Conservation (phyloP, 2,113 vertebrate genomes). For the Oplegnathus fasciatus region DNA sequence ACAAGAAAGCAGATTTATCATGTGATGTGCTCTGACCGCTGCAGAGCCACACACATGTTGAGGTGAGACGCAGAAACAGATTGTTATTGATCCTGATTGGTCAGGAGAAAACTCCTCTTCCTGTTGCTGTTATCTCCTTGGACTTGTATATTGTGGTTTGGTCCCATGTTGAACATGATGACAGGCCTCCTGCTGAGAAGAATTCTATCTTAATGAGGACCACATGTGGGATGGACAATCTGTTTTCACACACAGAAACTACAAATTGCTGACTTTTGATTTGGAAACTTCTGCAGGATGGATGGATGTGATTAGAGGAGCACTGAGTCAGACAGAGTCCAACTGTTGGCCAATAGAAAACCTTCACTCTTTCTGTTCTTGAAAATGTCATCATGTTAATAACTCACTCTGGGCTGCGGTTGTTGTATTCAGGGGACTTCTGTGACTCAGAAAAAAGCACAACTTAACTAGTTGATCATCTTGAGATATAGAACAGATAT, state of each 20-base stretch:
- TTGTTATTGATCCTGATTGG: neutral
- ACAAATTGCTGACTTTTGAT: slow-evolving; percentile 32
- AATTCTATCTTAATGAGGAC: neutral
- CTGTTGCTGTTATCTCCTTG: neutral
- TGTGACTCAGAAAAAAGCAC: neutral
- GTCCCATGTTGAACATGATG: neutral
- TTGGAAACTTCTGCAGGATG: slow-evolving; percentile 11
- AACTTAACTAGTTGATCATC: neutral
- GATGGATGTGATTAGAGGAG: slow-evolving; percentile 9
- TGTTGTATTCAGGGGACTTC: neutral
- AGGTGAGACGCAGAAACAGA: neutral
- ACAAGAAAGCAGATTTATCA: too few relatives aligned
- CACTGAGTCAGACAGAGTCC: neutral
- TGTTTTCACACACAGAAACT: neutral
- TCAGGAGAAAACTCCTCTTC: neutral
- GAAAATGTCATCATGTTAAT: neutral
- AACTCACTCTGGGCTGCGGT: neutral
- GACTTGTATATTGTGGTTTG: slow-evolving; percentile 7
- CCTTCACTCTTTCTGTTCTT: neutral
- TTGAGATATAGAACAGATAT: neutral
- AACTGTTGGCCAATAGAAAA: neutral
- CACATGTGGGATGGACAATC: slow-evolving; percentile 27
- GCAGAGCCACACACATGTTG: too few relatives aligned
- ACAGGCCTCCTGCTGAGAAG: slow-evolving; percentile 10
- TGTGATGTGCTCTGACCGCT: too few relatives aligned